These are phyloP conservation scores for Parnassius smintheus DNA, from an alignment of 2,888 invertebrate species.

Conservation along the genomic window DNA sequence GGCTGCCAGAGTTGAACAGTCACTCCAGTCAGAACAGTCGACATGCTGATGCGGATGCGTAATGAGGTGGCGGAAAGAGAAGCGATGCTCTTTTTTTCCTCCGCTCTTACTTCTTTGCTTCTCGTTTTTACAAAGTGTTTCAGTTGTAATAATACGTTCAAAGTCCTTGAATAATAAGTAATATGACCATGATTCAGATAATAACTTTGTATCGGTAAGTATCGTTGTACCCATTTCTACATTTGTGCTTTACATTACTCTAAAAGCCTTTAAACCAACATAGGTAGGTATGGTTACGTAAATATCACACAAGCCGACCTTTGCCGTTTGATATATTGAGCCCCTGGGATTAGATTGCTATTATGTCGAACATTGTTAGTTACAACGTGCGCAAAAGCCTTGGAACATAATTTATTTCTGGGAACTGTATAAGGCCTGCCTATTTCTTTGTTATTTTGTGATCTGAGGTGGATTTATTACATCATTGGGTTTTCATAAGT, in stretches of 20 bases:
- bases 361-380: conserved; percentile 2
- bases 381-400: conserved; percentile 9
- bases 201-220: no score
- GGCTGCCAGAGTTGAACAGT: no score
- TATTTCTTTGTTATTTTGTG: conserved; percentile 2
- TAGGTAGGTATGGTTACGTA: not conserved
- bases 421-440: conserved; percentile 7
- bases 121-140: no score
- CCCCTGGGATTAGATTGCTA: conserved; percentile 12
- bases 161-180: no score
- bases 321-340: conserved; percentile 16
- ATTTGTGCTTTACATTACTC: not conserved
- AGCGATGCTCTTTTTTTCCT: no score
- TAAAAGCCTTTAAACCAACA: not conserved
- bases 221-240: no score
- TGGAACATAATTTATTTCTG: conserved; percentile 11
- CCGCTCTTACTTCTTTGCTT: no score
- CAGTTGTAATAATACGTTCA: no score
- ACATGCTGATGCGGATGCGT: no score
- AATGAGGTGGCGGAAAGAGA: no score
- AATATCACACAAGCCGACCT: not conserved
- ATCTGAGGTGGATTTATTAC: not conserved
- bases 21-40: no score
- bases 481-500: not conserved
- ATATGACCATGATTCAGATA: no score